These are phyloP conservation scores for Hemibagrus wyckioides DNA, from an alignment of 2,113 vertebrate genomes.

Conservation along the genomic window DNA sequence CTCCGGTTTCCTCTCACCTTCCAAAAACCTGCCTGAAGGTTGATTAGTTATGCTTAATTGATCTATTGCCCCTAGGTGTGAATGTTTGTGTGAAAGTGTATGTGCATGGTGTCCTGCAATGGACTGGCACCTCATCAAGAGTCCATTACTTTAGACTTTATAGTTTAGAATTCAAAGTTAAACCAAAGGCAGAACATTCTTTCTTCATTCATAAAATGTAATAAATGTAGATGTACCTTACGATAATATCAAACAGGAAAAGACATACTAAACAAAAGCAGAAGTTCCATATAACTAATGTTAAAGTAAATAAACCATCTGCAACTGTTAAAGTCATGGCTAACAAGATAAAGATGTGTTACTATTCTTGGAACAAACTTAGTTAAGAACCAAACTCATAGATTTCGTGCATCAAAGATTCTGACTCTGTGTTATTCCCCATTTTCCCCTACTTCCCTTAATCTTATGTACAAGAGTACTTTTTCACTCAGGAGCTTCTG, in stretches of 20 bases:
- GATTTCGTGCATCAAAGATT: slow-evolving; percentile 7
- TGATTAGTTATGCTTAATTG: not conserved
- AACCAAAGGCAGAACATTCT: not conserved
- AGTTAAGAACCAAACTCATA: not conserved
- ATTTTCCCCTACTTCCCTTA: not conserved
- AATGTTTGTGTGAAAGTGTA: not conserved
- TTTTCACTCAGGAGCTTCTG: slow-evolving; percentile 49
- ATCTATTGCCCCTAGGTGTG: not conserved
- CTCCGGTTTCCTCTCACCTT: not conserved
- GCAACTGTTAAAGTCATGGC: slow-evolving; percentile 20
- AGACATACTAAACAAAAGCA: slow-evolving; percentile 29
- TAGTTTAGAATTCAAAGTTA: not conserved
- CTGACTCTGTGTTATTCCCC: not conserved
- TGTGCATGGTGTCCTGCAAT: not conserved
- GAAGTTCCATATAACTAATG: slow-evolving; percentile 37
- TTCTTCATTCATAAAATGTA: not conserved
- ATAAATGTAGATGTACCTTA: not conserved
- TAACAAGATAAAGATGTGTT: slow-evolving; percentile 49
- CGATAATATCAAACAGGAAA: not conserved
- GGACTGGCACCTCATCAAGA: no score
- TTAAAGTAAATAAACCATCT: slow-evolving; percentile 13
- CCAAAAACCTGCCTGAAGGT: not conserved
- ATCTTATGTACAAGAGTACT: slow-evolving; percentile 2
- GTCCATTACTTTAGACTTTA: not conserved
- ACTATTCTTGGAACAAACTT: slow-evolving; percentile 13